These are phyloP conservation scores for Takifugu ocellatus DNA, from an alignment of 2,797 vertebrate genomes.

Conservation along the genomic window DNA sequence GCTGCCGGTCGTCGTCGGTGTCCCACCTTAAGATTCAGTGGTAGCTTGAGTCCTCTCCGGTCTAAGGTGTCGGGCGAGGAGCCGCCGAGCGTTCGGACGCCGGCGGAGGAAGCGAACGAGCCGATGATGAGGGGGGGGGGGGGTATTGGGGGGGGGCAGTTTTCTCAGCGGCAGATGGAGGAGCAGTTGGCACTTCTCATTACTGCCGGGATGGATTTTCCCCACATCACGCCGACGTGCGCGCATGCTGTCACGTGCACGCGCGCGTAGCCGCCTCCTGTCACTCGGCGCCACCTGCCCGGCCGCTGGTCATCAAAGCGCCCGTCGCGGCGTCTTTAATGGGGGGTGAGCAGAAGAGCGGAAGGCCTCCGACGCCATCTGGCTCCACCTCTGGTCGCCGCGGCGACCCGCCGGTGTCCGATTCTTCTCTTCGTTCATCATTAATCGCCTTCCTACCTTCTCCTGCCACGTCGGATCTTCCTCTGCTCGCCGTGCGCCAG, in stretches of 20 bases:
- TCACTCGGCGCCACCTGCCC: slow-evolving; percentile 70
- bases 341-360: slow-evolving; percentile 33
- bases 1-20: slow-evolving; percentile 42
- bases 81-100: slow-evolving; percentile 55
- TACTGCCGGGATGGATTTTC: slow-evolving; percentile 70
- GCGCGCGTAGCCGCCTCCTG: slow-evolving; percentile 54
- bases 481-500: not conserved
- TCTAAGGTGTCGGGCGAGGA: slow-evolving; percentile 39
- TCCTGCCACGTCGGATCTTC: slow-evolving; percentile 17
- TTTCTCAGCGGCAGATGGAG: slow-evolving; percentile 76
- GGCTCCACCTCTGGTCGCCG: slow-evolving; percentile 50
- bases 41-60: slow-evolving; percentile 48
- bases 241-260: slow-evolving; percentile 27
- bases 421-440: slow-evolving; percentile 43
- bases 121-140: slow-evolving; percentile 51
- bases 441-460: slow-evolving; percentile 32
- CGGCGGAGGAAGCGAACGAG: slow-evolving; percentile 55
- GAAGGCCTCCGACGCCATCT: slow-evolving; percentile 48
- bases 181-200: slow-evolving; percentile 78
- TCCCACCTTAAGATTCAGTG: slow-evolving; percentile 42
- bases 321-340: slow-evolving; percentile 47
- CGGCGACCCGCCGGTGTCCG: slow-evolving; percentile 16
- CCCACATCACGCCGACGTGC: slow-evolving; percentile 43
- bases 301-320: slow-evolving; percentile 78
- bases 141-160: slow-evolving; percentile 35